These are phyloP conservation scores for Rattus rattus DNA, from an alignment of 2,113 vertebrate genomes.

Conservation along the genomic window DNA sequence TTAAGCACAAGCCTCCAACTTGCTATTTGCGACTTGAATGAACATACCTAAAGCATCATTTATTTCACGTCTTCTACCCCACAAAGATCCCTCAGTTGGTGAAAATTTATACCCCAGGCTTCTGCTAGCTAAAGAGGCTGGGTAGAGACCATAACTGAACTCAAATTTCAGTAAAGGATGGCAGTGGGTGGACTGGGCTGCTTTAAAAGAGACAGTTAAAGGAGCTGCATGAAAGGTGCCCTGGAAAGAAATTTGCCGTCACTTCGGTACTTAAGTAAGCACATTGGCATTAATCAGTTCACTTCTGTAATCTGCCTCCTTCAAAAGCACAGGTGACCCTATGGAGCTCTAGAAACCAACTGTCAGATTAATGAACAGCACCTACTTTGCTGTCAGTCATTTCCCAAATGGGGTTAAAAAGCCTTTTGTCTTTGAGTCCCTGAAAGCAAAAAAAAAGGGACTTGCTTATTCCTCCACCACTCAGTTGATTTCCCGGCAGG, in stretches of 20 bases:
- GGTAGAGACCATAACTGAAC: not conserved
- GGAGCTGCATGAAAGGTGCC: not conserved
- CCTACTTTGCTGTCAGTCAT: conserved; percentile 15
- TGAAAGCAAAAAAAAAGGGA: conserved; percentile 32
- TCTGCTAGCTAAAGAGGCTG: not conserved
- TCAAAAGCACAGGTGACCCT: not conserved
- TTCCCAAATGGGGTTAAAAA: not conserved
- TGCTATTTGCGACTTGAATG: conserved; percentile 9
- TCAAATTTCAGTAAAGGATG: not conserved
- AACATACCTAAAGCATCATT: not conserved
- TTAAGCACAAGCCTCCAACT: not conserved
- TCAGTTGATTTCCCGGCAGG: conserved; percentile 34
- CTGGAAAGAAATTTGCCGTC: not conserved
- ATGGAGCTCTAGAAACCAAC: conserved; percentile 34
- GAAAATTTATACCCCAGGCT: not conserved
- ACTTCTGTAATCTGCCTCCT: conserved; percentile 23
- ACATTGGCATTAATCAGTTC: not conserved
- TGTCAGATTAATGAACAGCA: not conserved
- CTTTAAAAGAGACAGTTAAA: not conserved
- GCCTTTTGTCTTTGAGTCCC: conserved; percentile 4
- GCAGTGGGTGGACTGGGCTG: not conserved
- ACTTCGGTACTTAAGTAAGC: not conserved
- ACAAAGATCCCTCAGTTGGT: conserved; percentile 31
- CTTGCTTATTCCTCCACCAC: not conserved
- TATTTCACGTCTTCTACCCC: not conserved